These are phyloP conservation scores for Acrossocheilus fasciatus DNA, from an alignment of 2,797 vertebrate genomes.

Conservation along the genomic window DNA sequence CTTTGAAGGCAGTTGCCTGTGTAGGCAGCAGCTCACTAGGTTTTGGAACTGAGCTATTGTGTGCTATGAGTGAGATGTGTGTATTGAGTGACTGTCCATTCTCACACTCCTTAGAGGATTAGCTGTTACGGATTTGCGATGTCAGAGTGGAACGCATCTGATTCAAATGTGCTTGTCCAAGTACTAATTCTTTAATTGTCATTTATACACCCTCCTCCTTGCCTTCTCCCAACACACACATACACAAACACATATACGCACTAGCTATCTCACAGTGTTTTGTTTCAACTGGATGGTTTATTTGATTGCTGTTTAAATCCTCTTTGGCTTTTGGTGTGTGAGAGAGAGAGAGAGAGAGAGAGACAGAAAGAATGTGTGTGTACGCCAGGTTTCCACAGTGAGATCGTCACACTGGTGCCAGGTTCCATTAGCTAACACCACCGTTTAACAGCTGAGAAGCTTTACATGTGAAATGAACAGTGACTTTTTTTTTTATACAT, in stretches of 20 bases:
- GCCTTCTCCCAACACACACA: constrained; percentile 41
- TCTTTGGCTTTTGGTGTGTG: constrained; percentile 73
- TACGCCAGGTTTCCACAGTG: constrained; percentile 64
- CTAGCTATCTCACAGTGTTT: constrained; percentile 59
- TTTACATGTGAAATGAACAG: constrained; percentile 59
- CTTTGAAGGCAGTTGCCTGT: constrained; percentile 6
- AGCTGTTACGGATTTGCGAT: constrained; percentile 24
- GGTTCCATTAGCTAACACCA: constrained; percentile 78
- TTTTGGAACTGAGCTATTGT: not conserved
- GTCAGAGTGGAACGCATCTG: constrained; percentile 22
- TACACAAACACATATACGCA: constrained; percentile 32
- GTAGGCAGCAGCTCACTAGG: constrained; percentile 6
- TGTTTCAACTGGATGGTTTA: constrained; percentile 72
- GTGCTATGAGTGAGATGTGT: constrained; percentile 10
- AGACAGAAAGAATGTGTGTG: constrained; percentile 62
- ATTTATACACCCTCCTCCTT: constrained; percentile 66
- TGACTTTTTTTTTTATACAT: constrained; percentile 47
- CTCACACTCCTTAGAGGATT: constrained; percentile 30
- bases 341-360: constrained; percentile 68
- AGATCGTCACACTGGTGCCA: constrained; percentile 69
- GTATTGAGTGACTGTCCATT: constrained; percentile 24
- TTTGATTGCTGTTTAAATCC: constrained; percentile 77
- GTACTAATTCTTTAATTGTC: constrained; percentile 75
- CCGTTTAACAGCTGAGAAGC: constrained; percentile 68
- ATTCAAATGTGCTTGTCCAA: constrained; percentile 65